Evolutionary conservation across 1,140 invertebrate species (phyloP).

Genomic region (Parapsyche elsis): DNA sequence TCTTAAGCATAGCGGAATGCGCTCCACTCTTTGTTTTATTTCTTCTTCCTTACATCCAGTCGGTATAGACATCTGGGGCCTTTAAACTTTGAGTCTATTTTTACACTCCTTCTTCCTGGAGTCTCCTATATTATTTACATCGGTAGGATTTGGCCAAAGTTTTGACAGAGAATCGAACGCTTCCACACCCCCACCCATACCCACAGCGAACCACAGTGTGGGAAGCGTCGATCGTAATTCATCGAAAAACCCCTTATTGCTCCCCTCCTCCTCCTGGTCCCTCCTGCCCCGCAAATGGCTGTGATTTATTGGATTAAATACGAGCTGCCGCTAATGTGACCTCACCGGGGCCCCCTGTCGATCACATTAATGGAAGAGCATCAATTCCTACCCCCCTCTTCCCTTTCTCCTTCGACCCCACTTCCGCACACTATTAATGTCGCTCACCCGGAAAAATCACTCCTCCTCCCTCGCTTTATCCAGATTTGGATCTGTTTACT

Average conservation of each 20-base stretch:
- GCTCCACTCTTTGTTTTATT: too few relatives aligned
- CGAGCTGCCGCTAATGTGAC: conserved; percentile 40
- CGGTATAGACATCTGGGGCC: too few relatives aligned
- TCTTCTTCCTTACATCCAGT: too few relatives aligned
- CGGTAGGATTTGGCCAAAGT: too few relatives aligned
- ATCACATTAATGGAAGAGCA: conserved; percentile 41
- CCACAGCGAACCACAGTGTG: not conserved
- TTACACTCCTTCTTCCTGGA: too few relatives aligned
- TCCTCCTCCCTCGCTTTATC: not conserved
- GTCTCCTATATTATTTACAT: too few relatives aligned
- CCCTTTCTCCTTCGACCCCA: not conserved
- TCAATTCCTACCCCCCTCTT: conserved; percentile 29
- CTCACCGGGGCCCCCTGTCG: conserved; percentile 36
- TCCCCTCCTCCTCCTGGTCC: too few relatives aligned
- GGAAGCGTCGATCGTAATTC: conserved; percentile 14
- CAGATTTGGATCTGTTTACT: conserved; percentile 2
- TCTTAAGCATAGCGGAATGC: too few relatives aligned
- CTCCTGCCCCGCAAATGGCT: conserved; percentile 36
- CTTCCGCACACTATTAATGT: conserved; percentile 33
- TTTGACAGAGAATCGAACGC: too few relatives aligned
- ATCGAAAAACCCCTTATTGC: not conserved
- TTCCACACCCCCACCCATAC: too few relatives aligned
- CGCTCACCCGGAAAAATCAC: conserved; percentile 35
- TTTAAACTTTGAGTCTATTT: too few relatives aligned
- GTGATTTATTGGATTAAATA: conserved; percentile 49